phyloP scores from a whole-genome alignment of 2,113 vertebrate genomes.

The Sprattus sprattus region DNA sequence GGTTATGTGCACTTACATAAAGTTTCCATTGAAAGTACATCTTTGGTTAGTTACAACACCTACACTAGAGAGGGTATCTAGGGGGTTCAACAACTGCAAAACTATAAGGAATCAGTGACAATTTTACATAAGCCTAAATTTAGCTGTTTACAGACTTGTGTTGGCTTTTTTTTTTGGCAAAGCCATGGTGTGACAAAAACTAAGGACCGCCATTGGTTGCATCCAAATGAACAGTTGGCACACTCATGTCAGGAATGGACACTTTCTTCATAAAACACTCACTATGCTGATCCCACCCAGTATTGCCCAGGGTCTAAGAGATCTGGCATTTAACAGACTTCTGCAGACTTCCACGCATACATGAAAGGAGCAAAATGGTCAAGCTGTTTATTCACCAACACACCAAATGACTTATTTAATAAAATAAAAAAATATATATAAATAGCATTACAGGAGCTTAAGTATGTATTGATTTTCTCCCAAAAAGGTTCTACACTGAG shows the following conservation, averaged over 20 bases:
- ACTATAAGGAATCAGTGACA: too few relatives aligned
- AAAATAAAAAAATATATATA: conserved; percentile 50
- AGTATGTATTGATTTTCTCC: not conserved
- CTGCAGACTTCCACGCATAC: conserved; percentile 69
- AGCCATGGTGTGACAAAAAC: not conserved
- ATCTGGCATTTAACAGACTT: not conserved
- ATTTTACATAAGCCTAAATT: too few relatives aligned
- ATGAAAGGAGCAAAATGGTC: conserved; percentile 81
- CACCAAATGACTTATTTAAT: conserved; percentile 35
- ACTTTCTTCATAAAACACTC: not conserved
- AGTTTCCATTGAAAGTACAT: not conserved
- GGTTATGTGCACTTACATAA: not conserved
- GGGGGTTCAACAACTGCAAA: too few relatives aligned
- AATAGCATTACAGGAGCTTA: not conserved
- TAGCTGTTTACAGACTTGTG: too few relatives aligned
- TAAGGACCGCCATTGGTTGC: not conserved
- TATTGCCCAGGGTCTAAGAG: conserved; percentile 76
- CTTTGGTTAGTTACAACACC: not conserved
- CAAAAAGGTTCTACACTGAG: conserved; percentile 55
- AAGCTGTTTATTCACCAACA: conserved; percentile 74
- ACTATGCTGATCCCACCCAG: conserved; percentile 37
- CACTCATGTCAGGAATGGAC: not conserved
- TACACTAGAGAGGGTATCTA: too few relatives aligned
- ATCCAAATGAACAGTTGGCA: not conserved
- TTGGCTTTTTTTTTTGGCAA: not conserved